phyloP scores from a whole-genome alignment of 2,797 vertebrate genomes.

The Odontamblyopus rebecca region DNA sequence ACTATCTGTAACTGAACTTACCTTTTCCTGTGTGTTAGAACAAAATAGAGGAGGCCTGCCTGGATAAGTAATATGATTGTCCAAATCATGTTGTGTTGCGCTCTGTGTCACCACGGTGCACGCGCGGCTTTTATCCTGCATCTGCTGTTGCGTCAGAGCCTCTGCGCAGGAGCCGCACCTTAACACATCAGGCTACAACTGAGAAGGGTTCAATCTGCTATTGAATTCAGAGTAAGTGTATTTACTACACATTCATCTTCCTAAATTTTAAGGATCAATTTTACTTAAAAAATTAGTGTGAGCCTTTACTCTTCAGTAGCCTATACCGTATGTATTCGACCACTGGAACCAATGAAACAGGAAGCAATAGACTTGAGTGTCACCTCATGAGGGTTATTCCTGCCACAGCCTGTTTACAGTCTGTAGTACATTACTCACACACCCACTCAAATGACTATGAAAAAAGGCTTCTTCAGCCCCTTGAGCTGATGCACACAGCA shows the following conservation, averaged over 20 bases:
- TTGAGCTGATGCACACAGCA: neutral
- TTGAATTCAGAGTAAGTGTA: neutral
- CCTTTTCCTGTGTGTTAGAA: constrained; percentile 69
- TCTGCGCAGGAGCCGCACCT: neutral
- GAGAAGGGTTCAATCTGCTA: neutral
- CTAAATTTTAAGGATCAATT: too few relatives aligned
- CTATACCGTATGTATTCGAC: too few relatives aligned
- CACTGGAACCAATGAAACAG: too few relatives aligned
- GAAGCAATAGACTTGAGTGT: too few relatives aligned
- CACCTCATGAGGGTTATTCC: too few relatives aligned
- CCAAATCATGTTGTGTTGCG: constrained; percentile 67
- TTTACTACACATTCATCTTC: neutral
- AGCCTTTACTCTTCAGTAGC: too few relatives aligned
- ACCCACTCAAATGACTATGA: neutral
- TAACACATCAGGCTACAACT: neutral
- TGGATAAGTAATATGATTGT: constrained; percentile 58
- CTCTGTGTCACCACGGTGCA: neutral
- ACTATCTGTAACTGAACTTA: constrained; percentile 32
- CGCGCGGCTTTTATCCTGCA: constrained; percentile 19
- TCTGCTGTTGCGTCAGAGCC: constrained; percentile 9
- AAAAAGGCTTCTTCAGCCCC: neutral
- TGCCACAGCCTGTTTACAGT: neutral
- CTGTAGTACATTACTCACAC: neutral
- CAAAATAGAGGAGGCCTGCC: constrained; percentile 56
- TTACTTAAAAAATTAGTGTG: too few relatives aligned